A percentile compares a stretch with the other conserved stretches of the same genome.
phyloP scores from a whole-genome alignment of 2,113 vertebrate genomes.

The Nanorana parkeri region DNA sequence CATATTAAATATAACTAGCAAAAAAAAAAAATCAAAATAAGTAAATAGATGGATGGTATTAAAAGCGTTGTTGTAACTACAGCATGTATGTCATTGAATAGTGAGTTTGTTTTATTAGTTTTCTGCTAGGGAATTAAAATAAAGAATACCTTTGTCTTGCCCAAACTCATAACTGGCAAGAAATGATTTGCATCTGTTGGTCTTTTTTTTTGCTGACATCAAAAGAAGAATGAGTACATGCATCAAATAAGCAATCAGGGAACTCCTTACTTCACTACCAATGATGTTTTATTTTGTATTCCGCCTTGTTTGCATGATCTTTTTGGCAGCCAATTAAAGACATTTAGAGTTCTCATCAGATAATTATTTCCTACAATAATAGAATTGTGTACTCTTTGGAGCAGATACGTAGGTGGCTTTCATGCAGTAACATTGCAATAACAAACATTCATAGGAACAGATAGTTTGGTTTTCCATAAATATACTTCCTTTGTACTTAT shows the following conservation, averaged over 20 bases:
- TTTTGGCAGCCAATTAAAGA: slow-evolving; percentile 25
- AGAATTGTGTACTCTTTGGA: slow-evolving; percentile 18
- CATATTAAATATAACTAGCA: no score
- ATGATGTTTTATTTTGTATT: slow-evolving; percentile 26
- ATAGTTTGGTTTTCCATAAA: slow-evolving; percentile 9
- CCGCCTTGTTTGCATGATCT: background rate
- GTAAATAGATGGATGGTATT: no score
- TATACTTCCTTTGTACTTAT: slow-evolving; percentile 28
- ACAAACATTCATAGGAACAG: slow-evolving; percentile 9
- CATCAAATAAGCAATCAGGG: slow-evolving; percentile 13
- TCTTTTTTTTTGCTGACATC: slow-evolving; percentile 33
- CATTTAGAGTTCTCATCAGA: background rate
- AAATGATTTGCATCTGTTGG: background rate
- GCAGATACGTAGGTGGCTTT: slow-evolving; percentile 13
- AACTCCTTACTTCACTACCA: background rate
- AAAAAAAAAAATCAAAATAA: no score
- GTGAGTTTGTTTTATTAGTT: background rate
- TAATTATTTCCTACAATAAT: slow-evolving; percentile 21
- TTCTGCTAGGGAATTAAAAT: background rate
- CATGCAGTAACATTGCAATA: slow-evolving; percentile 15
- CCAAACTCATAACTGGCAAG: background rate
- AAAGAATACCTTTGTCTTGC: background rate
- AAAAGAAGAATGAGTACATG: slow-evolving; percentile 16
- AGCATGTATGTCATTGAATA: no score
- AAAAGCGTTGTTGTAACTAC: no score